phyloP scores from a whole-genome alignment of 30 jellyfish, hydroid and myxozoan species.

The Aurelia coerulea region DNA sequence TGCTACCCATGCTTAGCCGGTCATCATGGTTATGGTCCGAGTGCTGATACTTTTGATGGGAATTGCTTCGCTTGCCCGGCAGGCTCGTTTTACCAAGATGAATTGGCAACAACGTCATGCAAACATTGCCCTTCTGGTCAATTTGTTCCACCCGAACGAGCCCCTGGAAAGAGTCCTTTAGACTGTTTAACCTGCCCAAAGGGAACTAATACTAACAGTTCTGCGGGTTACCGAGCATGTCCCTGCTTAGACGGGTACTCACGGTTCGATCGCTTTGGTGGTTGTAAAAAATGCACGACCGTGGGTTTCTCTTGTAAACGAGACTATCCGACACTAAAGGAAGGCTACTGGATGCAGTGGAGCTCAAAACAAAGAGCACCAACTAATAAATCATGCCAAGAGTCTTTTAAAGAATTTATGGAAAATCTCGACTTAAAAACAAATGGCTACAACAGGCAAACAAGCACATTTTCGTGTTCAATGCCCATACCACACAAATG shows the following conservation, averaged over 20 bases:
- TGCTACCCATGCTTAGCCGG: constrained; percentile 66
- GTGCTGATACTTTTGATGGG: background rate
- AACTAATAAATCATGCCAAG: constrained; percentile 8
- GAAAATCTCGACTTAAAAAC: constrained; percentile 16
- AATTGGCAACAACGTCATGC: constrained; percentile 45
- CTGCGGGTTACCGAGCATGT: constrained; percentile 72
- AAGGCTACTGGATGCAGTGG: constrained; percentile 64
- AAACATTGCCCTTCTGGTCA: constrained; percentile 64
- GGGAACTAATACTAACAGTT: constrained; percentile 44
- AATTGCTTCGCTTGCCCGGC: constrained; percentile 27
- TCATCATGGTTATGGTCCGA: background rate
- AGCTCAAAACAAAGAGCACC: background rate
- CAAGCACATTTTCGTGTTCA: constrained; percentile 8
- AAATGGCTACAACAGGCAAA: constrained; percentile 16
- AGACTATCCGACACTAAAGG: constrained; percentile 29
- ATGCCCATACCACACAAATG: constrained; percentile 58
- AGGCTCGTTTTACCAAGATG: constrained; percentile 69
- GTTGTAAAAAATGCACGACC: constrained; percentile 28
- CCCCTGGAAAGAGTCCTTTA: constrained; percentile 53
- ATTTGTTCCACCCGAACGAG: constrained; percentile 36
- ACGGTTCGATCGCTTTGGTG: constrained; percentile 41
- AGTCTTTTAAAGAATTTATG: constrained; percentile 31
- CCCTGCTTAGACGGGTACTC: constrained; percentile 51
- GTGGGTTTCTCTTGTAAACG: constrained; percentile 31
- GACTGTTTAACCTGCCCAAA: constrained; percentile 68